These are phyloP conservation scores for Macroramphosus scolopax DNA, from an alignment of 2,797 vertebrate genomes.

Conservation along the genomic window DNA sequence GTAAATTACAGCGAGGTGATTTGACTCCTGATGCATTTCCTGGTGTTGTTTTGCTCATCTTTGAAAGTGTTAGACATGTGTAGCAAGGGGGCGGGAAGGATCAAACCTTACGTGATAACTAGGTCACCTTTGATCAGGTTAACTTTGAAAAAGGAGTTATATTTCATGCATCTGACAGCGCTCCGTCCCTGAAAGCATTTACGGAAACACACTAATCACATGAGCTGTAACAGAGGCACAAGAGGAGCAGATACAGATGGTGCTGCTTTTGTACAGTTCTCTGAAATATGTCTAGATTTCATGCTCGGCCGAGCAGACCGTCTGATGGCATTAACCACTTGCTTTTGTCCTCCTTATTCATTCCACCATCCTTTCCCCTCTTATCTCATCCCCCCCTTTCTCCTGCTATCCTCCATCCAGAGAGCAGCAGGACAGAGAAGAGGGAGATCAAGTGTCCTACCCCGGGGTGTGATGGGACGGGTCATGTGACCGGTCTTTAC, in stretches of 20 bases:
- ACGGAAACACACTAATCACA: slow-evolving; percentile 4
- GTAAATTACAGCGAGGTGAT: slow-evolving; percentile 9
- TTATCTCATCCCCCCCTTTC: slow-evolving; percentile 6
- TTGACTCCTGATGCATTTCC: slow-evolving; percentile 16
- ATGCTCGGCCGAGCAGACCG: slow-evolving; percentile 65
- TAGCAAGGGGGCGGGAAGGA: neutral
- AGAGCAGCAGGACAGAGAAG: slow-evolving; percentile 91
- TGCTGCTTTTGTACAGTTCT: slow-evolving; percentile 47
- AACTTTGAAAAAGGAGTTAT: slow-evolving; percentile 2
- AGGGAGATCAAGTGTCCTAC: slow-evolving; percentile 97
- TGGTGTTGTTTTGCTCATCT: slow-evolving; percentile 21
- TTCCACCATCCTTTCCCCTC: slow-evolving; percentile 38
- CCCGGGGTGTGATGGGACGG: slow-evolving; percentile 94
- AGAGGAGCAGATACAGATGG: slow-evolving; percentile 33
- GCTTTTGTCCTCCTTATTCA: slow-evolving; percentile 56
- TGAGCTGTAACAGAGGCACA: too few relatives aligned
- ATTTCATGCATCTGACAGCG: slow-evolving; percentile 2
- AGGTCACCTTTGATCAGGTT: neutral
- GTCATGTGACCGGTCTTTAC: slow-evolving; percentile 96
- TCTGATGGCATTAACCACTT: slow-evolving; percentile 66
- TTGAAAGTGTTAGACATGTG: slow-evolving; percentile 5
- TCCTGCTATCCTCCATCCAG: slow-evolving; percentile 59
- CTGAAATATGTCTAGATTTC: slow-evolving; percentile 69
- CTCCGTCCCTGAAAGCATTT: slow-evolving; percentile 14
- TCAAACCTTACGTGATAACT: slow-evolving; percentile 1